Evolutionary conservation across 2,888 invertebrate genomes (phyloP), one percentile per base, ranked within the genome.

Genomic region (Proisotoma minuta): DNA sequence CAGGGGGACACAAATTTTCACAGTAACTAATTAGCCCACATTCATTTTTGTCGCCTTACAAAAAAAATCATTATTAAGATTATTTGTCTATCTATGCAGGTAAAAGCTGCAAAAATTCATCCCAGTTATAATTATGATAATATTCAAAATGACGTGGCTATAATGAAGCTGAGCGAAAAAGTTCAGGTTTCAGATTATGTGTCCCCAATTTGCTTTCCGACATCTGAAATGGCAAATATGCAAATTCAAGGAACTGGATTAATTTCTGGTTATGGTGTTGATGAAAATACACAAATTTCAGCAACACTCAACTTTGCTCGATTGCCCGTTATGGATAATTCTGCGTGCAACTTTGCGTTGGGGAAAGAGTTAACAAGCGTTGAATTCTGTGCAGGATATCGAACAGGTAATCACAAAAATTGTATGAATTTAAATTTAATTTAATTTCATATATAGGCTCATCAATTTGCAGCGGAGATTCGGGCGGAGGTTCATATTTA

Each of bases 361-460:
- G 62, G 62, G 5, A 69, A 69, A 26, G 62, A 66, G 22, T 43
- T 69, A 4, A 69, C 69, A 0, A 64, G 66, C 43, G 62, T 69
- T 0, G 69, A 69, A 40, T 69, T 69, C 24, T 69, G 69, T 52
- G 69, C 69, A 26, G 69, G 69, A 43, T 64, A 66, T 48, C n/a
- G 60, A 26, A 47, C 24, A 18, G 68, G 68, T 57, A 15, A 8
- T 10, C 15, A 57, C 39, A 22, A 20, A 20, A 15, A 24, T 28
- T 52, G n/a, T 20, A 28, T 52, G 4, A 26, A 20, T 4, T 18
- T 28, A 10, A 52, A 12, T 50, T 8, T 23, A 22, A 15, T 47
- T 23, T 28, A 27, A 26, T 50, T 49, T 26, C 39, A 5, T 15
- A 40, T 22, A 27, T 22, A 65, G 65, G 66, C 2, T 52, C 60